These are phyloP conservation scores for Podarcis lilfordi DNA, from an alignment of 2,797 vertebrate species.

Conservation along the genomic window DNA sequence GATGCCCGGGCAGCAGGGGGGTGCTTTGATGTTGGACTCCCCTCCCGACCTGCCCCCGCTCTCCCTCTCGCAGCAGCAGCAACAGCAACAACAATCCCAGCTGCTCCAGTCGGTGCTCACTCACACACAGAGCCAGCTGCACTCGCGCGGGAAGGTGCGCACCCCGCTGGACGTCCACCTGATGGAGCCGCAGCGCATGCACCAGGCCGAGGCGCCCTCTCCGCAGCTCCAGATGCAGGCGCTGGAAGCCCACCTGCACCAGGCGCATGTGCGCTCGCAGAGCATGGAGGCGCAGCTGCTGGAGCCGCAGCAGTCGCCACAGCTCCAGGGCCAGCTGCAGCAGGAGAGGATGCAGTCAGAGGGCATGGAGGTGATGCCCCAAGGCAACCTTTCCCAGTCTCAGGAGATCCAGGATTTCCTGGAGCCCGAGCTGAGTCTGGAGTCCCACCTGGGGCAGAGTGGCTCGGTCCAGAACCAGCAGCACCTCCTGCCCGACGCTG, in stretches of 20 bases:
- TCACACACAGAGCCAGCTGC: slow-evolving; percentile 81
- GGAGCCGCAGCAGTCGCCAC: slow-evolving; percentile 69
- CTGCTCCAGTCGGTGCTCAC: slow-evolving; percentile 91
- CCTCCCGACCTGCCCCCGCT: slow-evolving; percentile 81
- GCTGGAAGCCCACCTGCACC: slow-evolving; percentile 82
- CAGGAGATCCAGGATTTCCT: slow-evolving; percentile 79
- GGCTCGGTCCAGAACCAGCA: slow-evolving; percentile 41
- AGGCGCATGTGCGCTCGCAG: slow-evolving; percentile 82
- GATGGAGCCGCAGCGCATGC: slow-evolving; percentile 84
- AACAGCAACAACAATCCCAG: slow-evolving; percentile 62
- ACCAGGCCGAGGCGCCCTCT: slow-evolving; percentile 82
- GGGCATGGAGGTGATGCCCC: slow-evolving; percentile 67
- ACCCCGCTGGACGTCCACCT: slow-evolving; percentile 78
- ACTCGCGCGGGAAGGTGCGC: slow-evolving; percentile 51
- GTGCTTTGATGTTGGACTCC: slow-evolving; percentile 84
- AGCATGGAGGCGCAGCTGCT: slow-evolving; percentile 77
- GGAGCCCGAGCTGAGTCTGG: slow-evolving; percentile 68
- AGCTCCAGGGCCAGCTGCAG: slow-evolving; percentile 72
- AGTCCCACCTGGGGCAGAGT: slow-evolving; percentile 53
- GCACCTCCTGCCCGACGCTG: slow-evolving; percentile 46
- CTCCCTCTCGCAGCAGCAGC: slow-evolving; percentile 63
- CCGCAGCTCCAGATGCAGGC: slow-evolving; percentile 90
- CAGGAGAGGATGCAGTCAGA: slow-evolving; percentile 71
- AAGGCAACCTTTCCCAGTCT: slow-evolving; percentile 64
- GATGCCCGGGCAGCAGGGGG: slow-evolving; percentile 80